A percentile compares a stretch with the other conserved stretches of the same genome.
These are phyloP conservation scores for Pseudococcus jackbeardsleyi DNA, from an alignment of 2,888 invertebrate genomes.

Conservation along the genomic window DNA sequence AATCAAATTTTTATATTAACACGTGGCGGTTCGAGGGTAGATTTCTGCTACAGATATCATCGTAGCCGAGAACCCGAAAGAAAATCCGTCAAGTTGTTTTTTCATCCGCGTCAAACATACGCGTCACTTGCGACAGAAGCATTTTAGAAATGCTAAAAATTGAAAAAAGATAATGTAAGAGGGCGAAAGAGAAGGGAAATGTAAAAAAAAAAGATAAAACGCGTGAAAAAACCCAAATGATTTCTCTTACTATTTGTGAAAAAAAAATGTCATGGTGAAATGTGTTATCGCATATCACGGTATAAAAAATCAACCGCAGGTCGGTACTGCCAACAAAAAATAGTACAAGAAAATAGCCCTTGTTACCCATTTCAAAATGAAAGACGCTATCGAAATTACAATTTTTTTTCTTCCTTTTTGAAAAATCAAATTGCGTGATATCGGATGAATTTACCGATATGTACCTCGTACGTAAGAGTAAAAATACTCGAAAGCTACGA, in stretches of 20 bases:
- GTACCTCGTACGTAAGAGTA: background rate
- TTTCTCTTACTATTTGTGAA: background rate
- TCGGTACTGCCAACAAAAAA: slow-evolving; percentile 1
- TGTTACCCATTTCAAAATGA: slow-evolving; percentile 55
- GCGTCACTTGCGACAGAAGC: slow-evolving; percentile 2
- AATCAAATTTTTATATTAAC: background rate
- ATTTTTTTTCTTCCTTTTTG: slow-evolving; percentile 24
- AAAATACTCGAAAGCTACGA: slow-evolving; percentile 13
- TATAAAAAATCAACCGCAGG: slow-evolving; percentile 52
- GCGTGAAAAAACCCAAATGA: slow-evolving; percentile 28
- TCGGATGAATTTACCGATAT: slow-evolving; percentile 9
- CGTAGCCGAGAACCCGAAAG: background rate
- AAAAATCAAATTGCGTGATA: slow-evolving; percentile 14
- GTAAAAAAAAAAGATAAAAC: slow-evolving; percentile 18
- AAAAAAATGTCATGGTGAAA: slow-evolving; percentile 52
- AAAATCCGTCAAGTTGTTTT: slow-evolving; percentile 41
- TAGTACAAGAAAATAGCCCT: slow-evolving; percentile 35
- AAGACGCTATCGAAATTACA: slow-evolving; percentile 49
- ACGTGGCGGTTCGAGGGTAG: background rate
- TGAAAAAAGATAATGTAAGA: slow-evolving; percentile 26
- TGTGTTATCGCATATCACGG: slow-evolving; percentile 39
- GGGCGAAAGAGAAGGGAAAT: background rate
- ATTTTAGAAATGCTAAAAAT: slow-evolving; percentile 32
- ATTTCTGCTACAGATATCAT: background rate
- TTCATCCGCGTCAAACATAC: slow-evolving; percentile 11